Conservation (phyloP, 1,140 invertebrate genomes). For the Parapsyche elsis region DNA sequence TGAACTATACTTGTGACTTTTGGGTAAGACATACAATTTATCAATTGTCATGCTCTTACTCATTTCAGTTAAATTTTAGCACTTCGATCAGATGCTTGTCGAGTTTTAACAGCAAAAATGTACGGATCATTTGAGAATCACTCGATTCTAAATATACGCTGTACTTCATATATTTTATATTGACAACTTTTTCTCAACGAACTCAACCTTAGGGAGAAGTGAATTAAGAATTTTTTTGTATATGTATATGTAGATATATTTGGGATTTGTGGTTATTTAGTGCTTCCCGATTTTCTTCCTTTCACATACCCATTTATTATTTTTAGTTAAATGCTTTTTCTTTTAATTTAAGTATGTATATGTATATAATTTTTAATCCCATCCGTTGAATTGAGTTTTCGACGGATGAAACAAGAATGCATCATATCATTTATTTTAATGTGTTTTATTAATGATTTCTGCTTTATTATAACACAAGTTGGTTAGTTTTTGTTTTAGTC, state of each 20-base stretch:
- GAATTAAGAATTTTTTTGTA: no score
- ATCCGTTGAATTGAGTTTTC: conserved; percentile 9
- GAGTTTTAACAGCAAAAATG: no score
- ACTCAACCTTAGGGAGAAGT: no score
- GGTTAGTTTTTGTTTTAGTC: neutral
- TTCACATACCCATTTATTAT: neutral
- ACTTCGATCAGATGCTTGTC: neutral
- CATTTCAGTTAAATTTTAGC: neutral
- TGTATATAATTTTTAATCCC: conserved; percentile 44
- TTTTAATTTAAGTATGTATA: conserved; percentile 42
- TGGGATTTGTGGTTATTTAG: neutral
- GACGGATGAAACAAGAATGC: conserved; percentile 64
- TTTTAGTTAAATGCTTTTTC: conserved; percentile 14
- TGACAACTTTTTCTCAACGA: no score
- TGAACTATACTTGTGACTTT: neutral
- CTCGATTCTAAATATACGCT: no score
- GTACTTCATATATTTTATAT: no score
- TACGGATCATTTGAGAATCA: no score
- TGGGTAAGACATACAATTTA: neutral
- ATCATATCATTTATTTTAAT: conserved; percentile 70
- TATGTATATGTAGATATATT: no score
- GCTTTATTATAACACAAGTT: neutral
- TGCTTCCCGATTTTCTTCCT: conserved; percentile 5
- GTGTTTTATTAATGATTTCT: conserved; percentile 33
- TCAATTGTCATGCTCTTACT: no score